These are phyloP conservation scores for Lates calcarifer DNA, from an alignment of 2,113 vertebrate species.

Conservation along the genomic window DNA sequence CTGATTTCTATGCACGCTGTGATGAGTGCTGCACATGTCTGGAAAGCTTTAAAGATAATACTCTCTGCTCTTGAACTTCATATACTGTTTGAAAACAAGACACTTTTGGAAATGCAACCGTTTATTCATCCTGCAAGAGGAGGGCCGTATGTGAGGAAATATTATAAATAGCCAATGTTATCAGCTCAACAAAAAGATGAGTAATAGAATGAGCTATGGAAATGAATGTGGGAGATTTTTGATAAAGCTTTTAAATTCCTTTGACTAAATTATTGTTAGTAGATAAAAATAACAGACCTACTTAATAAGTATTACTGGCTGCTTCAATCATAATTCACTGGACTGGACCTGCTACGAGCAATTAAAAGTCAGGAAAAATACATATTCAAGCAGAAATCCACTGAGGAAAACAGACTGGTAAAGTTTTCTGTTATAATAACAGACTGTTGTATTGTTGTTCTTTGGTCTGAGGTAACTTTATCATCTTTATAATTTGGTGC, in stretches of 20 bases:
- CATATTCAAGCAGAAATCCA: constrained; percentile 5
- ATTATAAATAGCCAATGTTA: constrained; percentile 10
- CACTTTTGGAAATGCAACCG: not conserved
- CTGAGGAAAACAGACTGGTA: not conserved
- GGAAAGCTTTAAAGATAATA: constrained; percentile 6
- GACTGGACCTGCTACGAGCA: not conserved
- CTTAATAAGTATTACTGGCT: not conserved
- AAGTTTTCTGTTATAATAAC: constrained; percentile 24
- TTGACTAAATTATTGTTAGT: not conserved
- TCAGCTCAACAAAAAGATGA: not conserved
- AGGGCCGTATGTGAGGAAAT: not conserved
- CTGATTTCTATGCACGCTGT: constrained; percentile 9
- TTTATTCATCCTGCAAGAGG: constrained; percentile 16
- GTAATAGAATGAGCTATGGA: constrained; percentile 18
- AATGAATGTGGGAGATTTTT: constrained; percentile 28
- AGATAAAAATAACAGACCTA: not conserved
- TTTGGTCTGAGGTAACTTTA: not conserved
- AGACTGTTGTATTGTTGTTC: not conserved
- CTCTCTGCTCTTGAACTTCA: constrained; percentile 14
- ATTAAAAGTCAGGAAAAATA: constrained; percentile 21
- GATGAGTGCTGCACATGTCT: not conserved
- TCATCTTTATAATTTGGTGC: constrained; percentile 22
- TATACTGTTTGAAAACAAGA: constrained; percentile 37
- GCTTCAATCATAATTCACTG: not conserved
- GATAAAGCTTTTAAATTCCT: not conserved